Base-by-base conservation (phyloP, 2,888 invertebrate genomes). In the Tenthredo notha region DNA sequence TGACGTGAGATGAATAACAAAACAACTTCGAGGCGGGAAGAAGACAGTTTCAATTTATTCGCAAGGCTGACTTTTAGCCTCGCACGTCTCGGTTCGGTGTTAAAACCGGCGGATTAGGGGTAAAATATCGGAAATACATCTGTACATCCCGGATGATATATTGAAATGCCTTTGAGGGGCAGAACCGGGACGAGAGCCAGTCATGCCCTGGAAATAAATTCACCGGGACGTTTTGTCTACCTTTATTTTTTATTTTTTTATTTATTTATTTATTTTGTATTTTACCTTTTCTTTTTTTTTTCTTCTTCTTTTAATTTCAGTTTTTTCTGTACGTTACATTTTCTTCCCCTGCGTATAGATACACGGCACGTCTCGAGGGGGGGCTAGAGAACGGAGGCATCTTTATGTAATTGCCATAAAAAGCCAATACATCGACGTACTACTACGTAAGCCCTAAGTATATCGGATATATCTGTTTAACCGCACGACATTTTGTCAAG, bases 41-140 rank as follows among this genome's bases (percentile, higher is more conserved):
- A 90, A 91, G 91, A 90, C 92, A 92, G 89, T 90, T 90, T 90
- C 92, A 90, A 92, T 92, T 92, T 92, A 92, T 92, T 91, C 58
- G 58, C 78, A 77, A 85, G 84, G 70, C 82, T 84, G 85, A 84
- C 85, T 85, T 86, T 80, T 85, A 43, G 54, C 61, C 85, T 84
- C 85, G 84, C 77, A 84, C 85, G 43, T 85, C 85, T 80, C 85
- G 54, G 37, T 37, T 50, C 83, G 83, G 83, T 70, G 83, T 83
- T 83, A 83, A 83, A 83, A 83, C 65, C 67, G 80, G 47, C 80
- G 84, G 86, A 86, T 84, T 85, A 78, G 74, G 84, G 87, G 86
- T 87, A 86, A 89, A 89, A 88, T 89, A 90, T 90, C 88, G 90
- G 88, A 87, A 90, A 89, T 88, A 88, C 88, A 89, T 89, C 88